Percentiles rank a stretch among this genome's conserved stretches.
These are phyloP conservation scores for Chymomyza fuscimana DNA, from an alignment of 2,888 invertebrate species.

Conservation along the genomic window DNA sequence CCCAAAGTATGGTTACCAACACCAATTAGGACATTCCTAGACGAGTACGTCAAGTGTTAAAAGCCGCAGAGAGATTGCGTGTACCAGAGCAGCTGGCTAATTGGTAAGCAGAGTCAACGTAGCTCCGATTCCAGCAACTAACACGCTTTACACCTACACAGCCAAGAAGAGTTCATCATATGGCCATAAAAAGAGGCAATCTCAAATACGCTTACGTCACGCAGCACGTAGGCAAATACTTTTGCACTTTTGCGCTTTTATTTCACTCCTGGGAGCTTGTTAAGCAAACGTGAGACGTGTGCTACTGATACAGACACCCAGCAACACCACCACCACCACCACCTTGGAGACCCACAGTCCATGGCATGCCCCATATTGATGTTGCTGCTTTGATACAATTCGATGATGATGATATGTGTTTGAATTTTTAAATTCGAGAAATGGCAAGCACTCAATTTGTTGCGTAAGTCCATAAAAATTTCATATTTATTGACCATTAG, in stretches of 20 bases:
- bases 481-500: constrained; percentile 77
- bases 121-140: not conserved
- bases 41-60: constrained; percentile 17
- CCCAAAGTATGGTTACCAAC: not conserved
- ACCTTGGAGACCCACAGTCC: constrained; percentile 34
- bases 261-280: constrained; percentile 77
- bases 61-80: constrained; percentile 2
- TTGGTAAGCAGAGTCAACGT: constrained; percentile 34
- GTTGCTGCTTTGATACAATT: not conserved
- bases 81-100: constrained; percentile 30
- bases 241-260: constrained; percentile 71
- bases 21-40: constrained; percentile 4
- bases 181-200: constrained; percentile 27
- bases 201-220: constrained; percentile 20
- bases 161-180: constrained; percentile 24
- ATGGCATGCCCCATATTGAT: constrained; percentile 15
- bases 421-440: constrained; percentile 62
- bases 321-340: not conserved
- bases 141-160: not conserved
- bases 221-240: constrained; percentile 72
- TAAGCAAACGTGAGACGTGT: constrained; percentile 63
- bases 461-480: constrained; percentile 73
- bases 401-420: constrained; percentile 27
- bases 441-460: constrained; percentile 31
- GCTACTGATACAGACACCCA: not conserved